These are phyloP conservation scores for Bolinopsis microptera DNA, from an alignment of 37 sponge, comb jelly and placozoan species.

Conservation along the genomic window DNA sequence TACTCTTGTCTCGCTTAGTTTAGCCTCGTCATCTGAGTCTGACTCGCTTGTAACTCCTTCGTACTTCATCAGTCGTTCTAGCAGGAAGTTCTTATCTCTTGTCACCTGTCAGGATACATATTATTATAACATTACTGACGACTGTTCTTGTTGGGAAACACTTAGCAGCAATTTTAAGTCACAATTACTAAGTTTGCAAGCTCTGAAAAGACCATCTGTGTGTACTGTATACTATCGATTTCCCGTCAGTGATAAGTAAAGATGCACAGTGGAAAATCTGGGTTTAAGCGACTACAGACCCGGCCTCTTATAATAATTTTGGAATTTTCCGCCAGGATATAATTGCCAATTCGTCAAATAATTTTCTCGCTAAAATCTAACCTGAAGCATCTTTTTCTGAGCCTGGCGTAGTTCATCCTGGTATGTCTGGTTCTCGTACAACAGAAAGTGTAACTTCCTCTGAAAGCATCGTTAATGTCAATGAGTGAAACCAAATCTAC, in stretches of 20 bases:
- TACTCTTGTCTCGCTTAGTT: constrained; percentile 51
- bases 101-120: constrained; percentile 52
- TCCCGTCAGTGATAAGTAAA: too few relatives aligned
- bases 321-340: too few relatives aligned
- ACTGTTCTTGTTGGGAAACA: too few relatives aligned
- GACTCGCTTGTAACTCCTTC: constrained; percentile 61
- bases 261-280: too few relatives aligned
- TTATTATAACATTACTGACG: not conserved
- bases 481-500: too few relatives aligned
- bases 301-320: too few relatives aligned
- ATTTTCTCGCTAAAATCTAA: not conserved
- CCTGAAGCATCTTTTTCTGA: constrained; percentile 57
- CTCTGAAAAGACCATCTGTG: too few relatives aligned
- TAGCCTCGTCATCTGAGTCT: constrained; percentile 64
- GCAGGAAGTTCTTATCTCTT: constrained; percentile 56
- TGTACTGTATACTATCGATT: too few relatives aligned
- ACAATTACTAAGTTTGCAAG: too few relatives aligned
- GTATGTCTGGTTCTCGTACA: constrained; percentile 62
- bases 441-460: constrained; percentile 51
- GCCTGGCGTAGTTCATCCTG: constrained; percentile 57
- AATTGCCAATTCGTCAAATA: not conserved
- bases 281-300: too few relatives aligned
- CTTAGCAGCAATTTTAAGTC: too few relatives aligned
- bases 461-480: too few relatives aligned
- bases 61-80: constrained; percentile 61